Conservation (phyloP, 2,888 invertebrate genomes). For the Mesochorus sp. region DNA sequence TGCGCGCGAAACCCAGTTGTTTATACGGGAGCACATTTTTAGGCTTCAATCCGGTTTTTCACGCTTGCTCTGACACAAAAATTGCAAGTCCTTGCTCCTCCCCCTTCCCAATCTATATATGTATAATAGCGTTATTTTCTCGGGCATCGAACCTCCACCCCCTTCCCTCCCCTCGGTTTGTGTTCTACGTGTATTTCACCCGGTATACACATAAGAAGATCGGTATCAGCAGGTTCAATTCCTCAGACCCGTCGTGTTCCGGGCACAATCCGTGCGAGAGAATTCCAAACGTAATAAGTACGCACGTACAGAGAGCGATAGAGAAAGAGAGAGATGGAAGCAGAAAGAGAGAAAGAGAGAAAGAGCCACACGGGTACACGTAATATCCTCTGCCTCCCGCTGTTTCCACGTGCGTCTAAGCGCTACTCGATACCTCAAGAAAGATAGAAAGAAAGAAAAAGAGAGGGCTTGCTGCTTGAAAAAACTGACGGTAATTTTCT, state of each 20-base stretch:
- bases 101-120: too few species aligned
- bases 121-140: not conserved
- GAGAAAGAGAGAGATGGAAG: too few species aligned
- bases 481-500: slow-evolving; percentile 52
- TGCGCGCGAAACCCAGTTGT: not conserved
- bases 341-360: not conserved
- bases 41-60: slow-evolving; percentile 30
- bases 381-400: slow-evolving; percentile 33
- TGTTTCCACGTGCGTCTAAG: not conserved
- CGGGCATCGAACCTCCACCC: slow-evolving; percentile 12
- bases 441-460: too few species aligned
- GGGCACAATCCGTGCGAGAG: slow-evolving; percentile 27
- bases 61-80: slow-evolving; percentile 1
- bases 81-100: slow-evolving; percentile 6
- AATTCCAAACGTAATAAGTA: slow-evolving; percentile 61
- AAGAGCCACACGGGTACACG: slow-evolving; percentile 39
- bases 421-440: not conserved
- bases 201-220: slow-evolving; percentile 33
- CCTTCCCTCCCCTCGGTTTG: slow-evolving; percentile 35
- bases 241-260: slow-evolving; percentile 8
- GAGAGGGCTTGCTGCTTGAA: too few species aligned
- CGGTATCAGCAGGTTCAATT: slow-evolving; percentile 47
- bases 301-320: slow-evolving; percentile 45
- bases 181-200: not conserved
- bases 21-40: not conserved